A percentile compares a stretch with the other conserved stretches of the same genome.
Conservation (phyloP, 2,888 invertebrate genomes). For the Sthenelais limicola region DNA sequence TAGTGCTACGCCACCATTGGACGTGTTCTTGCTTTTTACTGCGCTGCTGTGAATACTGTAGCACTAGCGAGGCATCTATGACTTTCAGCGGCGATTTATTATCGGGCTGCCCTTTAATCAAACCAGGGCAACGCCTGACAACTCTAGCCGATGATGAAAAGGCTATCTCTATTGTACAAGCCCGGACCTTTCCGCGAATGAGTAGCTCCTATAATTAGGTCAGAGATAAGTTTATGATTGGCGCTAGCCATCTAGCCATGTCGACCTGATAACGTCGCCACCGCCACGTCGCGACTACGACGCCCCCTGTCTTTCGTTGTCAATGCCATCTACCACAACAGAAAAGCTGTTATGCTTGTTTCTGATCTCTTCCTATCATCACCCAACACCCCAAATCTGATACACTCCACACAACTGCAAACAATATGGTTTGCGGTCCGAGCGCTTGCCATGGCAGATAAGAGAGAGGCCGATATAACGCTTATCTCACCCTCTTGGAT, state of each 20-base stretch:
- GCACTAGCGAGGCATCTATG: too few relatives aligned
- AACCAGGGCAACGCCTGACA: too few relatives aligned
- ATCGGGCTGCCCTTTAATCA: too few relatives aligned
- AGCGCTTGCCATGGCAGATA: slow-evolving; percentile 7
- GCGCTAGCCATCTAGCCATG: slow-evolving; percentile 15
- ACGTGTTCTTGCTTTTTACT: too few relatives aligned
- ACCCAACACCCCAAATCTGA: slow-evolving; percentile 20
- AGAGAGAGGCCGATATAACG: slow-evolving; percentile 17
- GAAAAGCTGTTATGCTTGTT: slow-evolving; percentile 19
- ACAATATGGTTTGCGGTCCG: slow-evolving; percentile 30
- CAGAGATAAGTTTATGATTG: too few relatives aligned
- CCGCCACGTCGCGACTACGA: slow-evolving; percentile 13
- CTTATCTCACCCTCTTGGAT: slow-evolving; percentile 12
- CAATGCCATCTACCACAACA: slow-evolving; percentile 32
- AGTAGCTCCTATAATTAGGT: too few relatives aligned
- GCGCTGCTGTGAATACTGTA: too few relatives aligned
- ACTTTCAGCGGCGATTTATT: too few relatives aligned
- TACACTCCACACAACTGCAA: slow-evolving; percentile 19
- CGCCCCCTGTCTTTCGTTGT: slow-evolving; percentile 36
- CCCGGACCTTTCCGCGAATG: too few relatives aligned
- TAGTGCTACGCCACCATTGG: too few relatives aligned
- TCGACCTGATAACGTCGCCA: slow-evolving; percentile 11
- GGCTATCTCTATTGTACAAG: too few relatives aligned
- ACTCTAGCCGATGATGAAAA: too few relatives aligned
- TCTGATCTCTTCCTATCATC: slow-evolving; percentile 29